Evolutionary conservation across 2,888 invertebrate species (phyloP), one percentile per base, ranked within the genome.

Genomic region (Eilema depressum): DNA sequence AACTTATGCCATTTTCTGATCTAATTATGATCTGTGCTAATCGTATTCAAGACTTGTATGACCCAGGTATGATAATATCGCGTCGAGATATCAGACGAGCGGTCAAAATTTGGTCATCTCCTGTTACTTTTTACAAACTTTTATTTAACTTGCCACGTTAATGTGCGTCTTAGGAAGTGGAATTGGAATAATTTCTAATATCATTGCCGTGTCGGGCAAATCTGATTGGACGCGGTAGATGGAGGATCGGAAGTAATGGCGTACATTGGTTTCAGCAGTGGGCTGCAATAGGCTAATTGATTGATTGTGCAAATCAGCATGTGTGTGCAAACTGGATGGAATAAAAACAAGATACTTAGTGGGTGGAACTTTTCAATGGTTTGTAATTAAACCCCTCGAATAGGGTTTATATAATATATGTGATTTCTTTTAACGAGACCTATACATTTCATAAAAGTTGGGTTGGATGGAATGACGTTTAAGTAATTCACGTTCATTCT

Each of bases 1-100:
- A 26, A 53, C 53, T 53, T 53, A 53, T 53, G 53, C 53, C 53
- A 53, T 53, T 53, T 53, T 53, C 53, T 53, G 53, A n/a, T 53
- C 53, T 17, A 59, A 25, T 57, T 57, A 25, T 59, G 59, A 26
- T 59, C 59, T 59, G 59, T 59, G 59, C 26, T 33, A 62, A 62
- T 30, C 62, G 30, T 30, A 62, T 33, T 33, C 30, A 62, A 62
- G n/a, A n/a, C 30, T 62, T 30, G 23, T 57, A 26, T 59, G 59
- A 28, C 59, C 59, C 25, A 59, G 7, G 53, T 53, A 53, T 20
- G 47, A 47, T 53, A 53, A 53, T 53, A 53, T 53, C 53, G 53
- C 53, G n/a, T 53, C 8, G n/a, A 53, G 53, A 53, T n/a, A 53
- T 1, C n/a, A 53, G 20, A 47, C 5, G 20, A 20, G 47, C 47